Base-by-base conservation (phyloP, 2,113 vertebrate genomes). In the Rhagologus leucostigma region DNA sequence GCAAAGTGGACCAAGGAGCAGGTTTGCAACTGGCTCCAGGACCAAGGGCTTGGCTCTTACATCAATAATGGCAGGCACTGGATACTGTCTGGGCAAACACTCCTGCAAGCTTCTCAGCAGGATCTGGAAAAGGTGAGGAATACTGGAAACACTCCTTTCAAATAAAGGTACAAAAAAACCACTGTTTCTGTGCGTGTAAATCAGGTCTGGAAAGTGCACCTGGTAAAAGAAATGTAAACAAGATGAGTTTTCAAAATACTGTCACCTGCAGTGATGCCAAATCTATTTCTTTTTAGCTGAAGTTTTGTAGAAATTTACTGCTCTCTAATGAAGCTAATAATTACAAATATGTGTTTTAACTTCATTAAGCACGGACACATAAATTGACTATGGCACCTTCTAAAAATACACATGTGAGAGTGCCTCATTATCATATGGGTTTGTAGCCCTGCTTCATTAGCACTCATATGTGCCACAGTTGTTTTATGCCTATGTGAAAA, bases 1-100 rank as follows among this genome's bases (percentile, higher is more conserved):
- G 99, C 99, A 53, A 99, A 99, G 71, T 99, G 99, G 99, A 98
- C 98, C 1, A 99, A 99, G 92, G 99, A 99, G 53, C 99, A 99
- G 95, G 99, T 99, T 82, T 99, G 99, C 91, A 98, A 93, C 74
- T 99, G 99, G 99, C 98, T 99, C 41, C 98, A 99, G 90, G 99
- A 99, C 20, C 99, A 99, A 95, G 99, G 99, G 16, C 96, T 99
- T 46, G 99, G 99, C 10, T 98, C 98, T 24, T 99, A 99, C 46
- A 98, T 99, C 65, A 98, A 91, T 93, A 98, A 98, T 84, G 98
- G 99, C 85, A 99, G 98, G 69, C 98, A 98, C 42, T 99, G 99
- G 99, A 99, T 99, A 95, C 97, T 98, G 24, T 99, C 99, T 23
- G 99, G 99, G 50, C 99, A 99, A 95, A 99, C 99, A 0, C 98